phyloP scores from a whole-genome alignment of 2,113 vertebrate species.

The Erinaceus europaeus region DNA sequence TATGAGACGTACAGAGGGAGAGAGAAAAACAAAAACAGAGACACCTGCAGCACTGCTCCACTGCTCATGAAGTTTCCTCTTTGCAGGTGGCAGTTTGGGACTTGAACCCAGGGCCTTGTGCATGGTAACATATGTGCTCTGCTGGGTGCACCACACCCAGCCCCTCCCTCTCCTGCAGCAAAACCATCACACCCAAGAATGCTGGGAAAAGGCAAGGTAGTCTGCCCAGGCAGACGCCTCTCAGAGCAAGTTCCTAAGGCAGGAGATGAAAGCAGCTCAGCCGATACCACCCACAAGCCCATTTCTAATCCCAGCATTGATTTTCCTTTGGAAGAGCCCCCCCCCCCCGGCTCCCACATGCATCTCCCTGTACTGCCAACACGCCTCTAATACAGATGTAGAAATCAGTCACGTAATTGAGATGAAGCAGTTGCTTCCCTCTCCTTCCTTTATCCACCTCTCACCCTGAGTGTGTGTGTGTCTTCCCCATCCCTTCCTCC shows the following conservation, averaged over 20 bases:
- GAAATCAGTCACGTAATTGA: constrained; percentile 33
- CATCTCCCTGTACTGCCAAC: background rate
- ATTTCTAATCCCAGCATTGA: constrained; percentile 68
- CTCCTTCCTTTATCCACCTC: constrained; percentile 44
- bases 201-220: background rate
- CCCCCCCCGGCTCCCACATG: background rate
- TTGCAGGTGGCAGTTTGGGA: too few relatives aligned
- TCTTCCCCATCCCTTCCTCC: constrained; percentile 40
- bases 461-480: background rate
- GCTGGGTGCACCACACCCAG: too few relatives aligned
- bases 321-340: constrained; percentile 60
- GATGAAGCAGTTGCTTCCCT: constrained; percentile 54
- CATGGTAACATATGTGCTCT: too few relatives aligned
- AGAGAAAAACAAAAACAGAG: too few relatives aligned
- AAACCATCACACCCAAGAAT: accelerated
- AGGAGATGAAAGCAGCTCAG: background rate
- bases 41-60: too few relatives aligned
- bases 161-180: background rate
- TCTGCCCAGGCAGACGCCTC: background rate
- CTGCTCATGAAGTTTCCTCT: too few relatives aligned
- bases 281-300: constrained; percentile 25
- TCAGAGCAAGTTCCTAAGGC: background rate
- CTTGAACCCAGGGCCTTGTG: too few relatives aligned
- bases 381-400: background rate
- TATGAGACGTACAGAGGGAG: too few relatives aligned